Base-by-base conservation (phyloP, 2,797 vertebrate genomes). In the Graptemys geographica region DNA sequence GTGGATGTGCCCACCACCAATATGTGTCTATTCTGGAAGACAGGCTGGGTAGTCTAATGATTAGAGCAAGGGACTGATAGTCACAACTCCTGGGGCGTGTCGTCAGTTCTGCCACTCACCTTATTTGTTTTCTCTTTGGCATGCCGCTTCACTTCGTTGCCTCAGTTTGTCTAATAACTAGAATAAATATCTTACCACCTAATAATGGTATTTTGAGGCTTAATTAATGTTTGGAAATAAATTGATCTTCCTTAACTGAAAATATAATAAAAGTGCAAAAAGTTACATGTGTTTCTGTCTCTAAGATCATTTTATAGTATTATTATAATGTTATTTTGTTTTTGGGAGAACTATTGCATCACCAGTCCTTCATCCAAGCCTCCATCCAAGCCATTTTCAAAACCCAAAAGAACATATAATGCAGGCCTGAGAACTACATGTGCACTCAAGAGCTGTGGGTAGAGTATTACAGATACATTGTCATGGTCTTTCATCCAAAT, bases 221-320 rank as follows among this genome's bases (percentile, higher is more conserved):
- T 87, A 52, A n/a, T 86, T 53, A 9, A 3, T 55, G 44, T 53
- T 27, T 82, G 44, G 85, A 87, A 89, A 90, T 88, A 84, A 90
- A 79, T 41, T 44, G 11, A 82, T 49, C 74, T 49, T 88, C 21
- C 74, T 72, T 33, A 65, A 69, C 16, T 65, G 49, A 84, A 92
- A 10, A 55, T 84, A 74, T 15, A 57, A 82, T 19, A 59, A 59
- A 88, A 80, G 83, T 33, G 59, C 1, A 81, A 51, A 19, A 91
- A 86, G 51, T 83, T 31, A 28, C 28, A 59, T 15, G 28, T 59
- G 0, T 15, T 83, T 87, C 69, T 0, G 1, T 27, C 18, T 82
- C 49, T n/a, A 53, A 80, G 21, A 9, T 5, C 25, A 55, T 57
- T 57, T 79, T 16, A 1, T 53, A 8, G 2, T 37, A 5, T 59